Evolutionary conservation across 1,140 invertebrate genomes (phyloP).

Genomic region (Caenorhabditis remanei): DNA sequence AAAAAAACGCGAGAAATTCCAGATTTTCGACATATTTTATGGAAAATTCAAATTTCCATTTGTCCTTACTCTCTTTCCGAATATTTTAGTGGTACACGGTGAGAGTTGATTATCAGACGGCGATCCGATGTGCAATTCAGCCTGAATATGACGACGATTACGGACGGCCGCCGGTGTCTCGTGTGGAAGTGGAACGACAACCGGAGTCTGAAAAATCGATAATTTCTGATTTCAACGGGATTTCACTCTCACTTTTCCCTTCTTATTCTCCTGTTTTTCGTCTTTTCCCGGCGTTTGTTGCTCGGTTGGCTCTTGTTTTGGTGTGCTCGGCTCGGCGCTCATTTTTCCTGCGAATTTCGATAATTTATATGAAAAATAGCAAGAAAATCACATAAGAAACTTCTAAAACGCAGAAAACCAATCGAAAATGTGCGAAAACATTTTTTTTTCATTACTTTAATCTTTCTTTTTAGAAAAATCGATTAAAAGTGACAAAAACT

Average conservation of each 20-base stretch:
- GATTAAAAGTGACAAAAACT: too few species aligned
- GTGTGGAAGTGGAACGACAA: constrained; percentile 30
- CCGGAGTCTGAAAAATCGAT: constrained; percentile 32
- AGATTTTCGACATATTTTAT: not conserved
- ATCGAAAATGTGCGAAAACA: not conserved
- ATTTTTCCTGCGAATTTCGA: not conserved
- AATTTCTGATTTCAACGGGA: too few species aligned
- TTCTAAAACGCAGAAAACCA: not conserved
- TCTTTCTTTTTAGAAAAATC: too few species aligned
- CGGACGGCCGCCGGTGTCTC: constrained; percentile 51
- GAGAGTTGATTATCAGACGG: constrained; percentile 45
- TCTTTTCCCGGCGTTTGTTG: not conserved
- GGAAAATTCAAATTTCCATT: too few species aligned
- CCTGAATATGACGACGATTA: constrained; percentile 52
- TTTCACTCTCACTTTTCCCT: too few species aligned
- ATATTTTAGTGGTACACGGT: constrained; percentile 35
- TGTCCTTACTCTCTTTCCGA: constrained; percentile 5
- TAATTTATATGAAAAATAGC: not conserved
- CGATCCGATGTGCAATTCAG: constrained; percentile 29
- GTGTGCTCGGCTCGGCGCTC: constrained; percentile 9
- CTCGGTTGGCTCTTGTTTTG: constrained; percentile 6
- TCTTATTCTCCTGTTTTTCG: not conserved
- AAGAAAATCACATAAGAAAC: not conserved
- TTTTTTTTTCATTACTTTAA: too few species aligned
- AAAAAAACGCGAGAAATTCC: too few species aligned